Base-by-base conservation (phyloP, 2,113 vertebrate genomes). In the Nicator chloris region DNA sequence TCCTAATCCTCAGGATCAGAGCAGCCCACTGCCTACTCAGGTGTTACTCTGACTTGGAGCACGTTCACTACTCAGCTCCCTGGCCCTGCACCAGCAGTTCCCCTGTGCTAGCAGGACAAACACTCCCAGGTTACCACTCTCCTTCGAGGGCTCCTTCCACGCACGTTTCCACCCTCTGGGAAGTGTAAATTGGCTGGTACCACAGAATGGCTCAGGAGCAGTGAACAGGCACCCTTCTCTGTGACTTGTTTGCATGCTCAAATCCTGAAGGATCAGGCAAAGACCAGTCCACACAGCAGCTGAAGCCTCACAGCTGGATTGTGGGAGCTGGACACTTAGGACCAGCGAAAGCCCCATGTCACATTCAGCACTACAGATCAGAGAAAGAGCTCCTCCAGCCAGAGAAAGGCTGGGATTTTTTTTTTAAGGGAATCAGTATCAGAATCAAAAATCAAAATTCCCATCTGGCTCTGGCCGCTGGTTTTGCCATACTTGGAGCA, bases 401-500 rank as follows among this genome's bases (percentile, higher is more conserved):
- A 75, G 12, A 19, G 53, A 40, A 2, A 69, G 35, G 35, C 28
- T 59, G 26, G 9, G 24, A 5, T 35, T 37, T 14, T 31, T 30
- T 24, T 54, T 10, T 15, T 20, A 76, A 82, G 23, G 17, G 54
- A 72, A 70, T 51, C 50, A 30, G 12, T 11, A 28, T 68, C 21
- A 76, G 20, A 56, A 68, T 22, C 19, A 92, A 91, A 93, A 81
- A 47, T 13, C 9, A 27, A 31, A 89, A 45, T 33, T 78, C 50
- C 39, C 47, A 51, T 57, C 72, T 57, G 24, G 18, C 40, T 69
- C 27, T 9, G 40, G 40, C 44, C 0, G 0, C 10, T 60, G 50
- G 23, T 42, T 90, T 49, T 69, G 49, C 77, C 51, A 10, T 3
- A 11, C 22, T 33, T 42, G 68, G 44, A 79, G 45, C 12, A 14